Percentiles rank a stretch among this genome's conserved stretches.
phyloP scores from a whole-genome alignment of 1,140 invertebrate genomes.

The Cotesia chilonis region DNA sequence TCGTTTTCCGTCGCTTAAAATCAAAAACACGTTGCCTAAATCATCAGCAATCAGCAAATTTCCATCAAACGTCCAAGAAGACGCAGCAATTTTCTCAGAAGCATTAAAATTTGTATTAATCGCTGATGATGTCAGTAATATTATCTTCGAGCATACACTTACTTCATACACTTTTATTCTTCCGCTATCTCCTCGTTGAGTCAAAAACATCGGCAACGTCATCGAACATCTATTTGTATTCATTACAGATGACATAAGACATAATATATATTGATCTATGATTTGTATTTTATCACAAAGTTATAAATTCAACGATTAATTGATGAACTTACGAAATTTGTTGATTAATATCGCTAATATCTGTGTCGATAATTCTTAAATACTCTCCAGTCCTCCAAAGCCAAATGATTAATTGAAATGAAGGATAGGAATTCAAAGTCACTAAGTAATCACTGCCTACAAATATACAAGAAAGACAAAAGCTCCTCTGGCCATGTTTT shows the following conservation, averaged over 20 bases:
- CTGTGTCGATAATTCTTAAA: conserved; percentile 47
- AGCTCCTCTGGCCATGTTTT: conserved; percentile 39
- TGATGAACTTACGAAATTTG: conserved; percentile 42
- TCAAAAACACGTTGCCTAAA: conserved; percentile 43
- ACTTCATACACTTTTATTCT: conserved; percentile 46
- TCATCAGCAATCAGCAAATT: conserved; percentile 47
- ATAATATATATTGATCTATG: too few species aligned
- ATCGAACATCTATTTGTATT: conserved; percentile 44
- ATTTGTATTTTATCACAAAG: too few species aligned
- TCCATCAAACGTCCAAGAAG: conserved; percentile 48
- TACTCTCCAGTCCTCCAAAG: conserved; percentile 66
- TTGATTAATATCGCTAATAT: conserved; percentile 34
- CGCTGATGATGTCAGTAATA: conserved; percentile 39
- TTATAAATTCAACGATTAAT: too few species aligned
- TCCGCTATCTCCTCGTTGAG: conserved; percentile 40
- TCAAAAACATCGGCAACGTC: conserved; percentile 40
- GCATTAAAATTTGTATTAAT: background rate
- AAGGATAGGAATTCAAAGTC: conserved; percentile 64
- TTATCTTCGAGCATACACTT: conserved; percentile 48
- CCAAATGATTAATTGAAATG: conserved; percentile 67
- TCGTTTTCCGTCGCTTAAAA: conserved; percentile 43
- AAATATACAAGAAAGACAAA: conserved; percentile 64
- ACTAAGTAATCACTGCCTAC: conserved; percentile 67
- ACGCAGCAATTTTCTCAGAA: conserved; percentile 38
- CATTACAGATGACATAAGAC: background rate